These are phyloP conservation scores for Zootoca vivipara DNA, from an alignment of 2,113 vertebrate species.

Conservation along the genomic window DNA sequence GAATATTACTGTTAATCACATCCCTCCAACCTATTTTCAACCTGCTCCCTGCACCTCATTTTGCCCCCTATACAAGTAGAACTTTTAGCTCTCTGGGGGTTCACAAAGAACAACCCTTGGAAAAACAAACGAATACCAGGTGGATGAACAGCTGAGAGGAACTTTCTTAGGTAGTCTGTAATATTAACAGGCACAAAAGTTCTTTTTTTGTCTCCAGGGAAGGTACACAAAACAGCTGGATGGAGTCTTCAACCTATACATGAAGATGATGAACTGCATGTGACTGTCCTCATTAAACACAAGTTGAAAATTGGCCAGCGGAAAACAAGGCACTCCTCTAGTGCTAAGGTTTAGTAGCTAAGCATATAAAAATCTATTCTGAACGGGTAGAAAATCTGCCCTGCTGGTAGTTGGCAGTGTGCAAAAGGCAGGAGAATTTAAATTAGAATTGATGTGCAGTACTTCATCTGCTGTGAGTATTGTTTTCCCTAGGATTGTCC, in stretches of 20 bases:
- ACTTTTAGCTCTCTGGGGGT: background rate
- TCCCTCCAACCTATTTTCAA: background rate
- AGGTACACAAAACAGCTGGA: constrained; percentile 37
- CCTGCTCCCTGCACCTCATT: background rate
- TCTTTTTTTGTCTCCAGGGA: constrained; percentile 41
- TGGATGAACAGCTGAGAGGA: background rate
- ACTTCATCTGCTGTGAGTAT: too few species aligned
- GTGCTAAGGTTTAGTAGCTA: background rate
- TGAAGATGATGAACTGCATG: constrained; percentile 25
- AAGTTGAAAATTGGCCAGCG: constrained; percentile 33
- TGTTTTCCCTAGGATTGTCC: background rate
- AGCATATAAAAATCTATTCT: background rate
- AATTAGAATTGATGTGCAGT: background rate
- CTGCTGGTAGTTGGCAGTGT: background rate
- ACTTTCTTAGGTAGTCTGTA: background rate
- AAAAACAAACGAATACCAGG: constrained; percentile 16
- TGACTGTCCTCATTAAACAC: constrained; percentile 31
- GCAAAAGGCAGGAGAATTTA: background rate
- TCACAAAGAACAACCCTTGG: constrained; percentile 16
- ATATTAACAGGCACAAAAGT: background rate
- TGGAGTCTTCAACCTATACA: constrained; percentile 21
- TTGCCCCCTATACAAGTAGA: background rate
- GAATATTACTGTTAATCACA: accelerated
- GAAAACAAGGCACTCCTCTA: constrained; percentile 17
- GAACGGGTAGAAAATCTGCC: background rate